A percentile compares a stretch with the other conserved stretches of the same genome.
These are phyloP conservation scores for Stomatorhinus walkeri DNA, from an alignment of 2,797 vertebrate genomes.

Conservation along the genomic window DNA sequence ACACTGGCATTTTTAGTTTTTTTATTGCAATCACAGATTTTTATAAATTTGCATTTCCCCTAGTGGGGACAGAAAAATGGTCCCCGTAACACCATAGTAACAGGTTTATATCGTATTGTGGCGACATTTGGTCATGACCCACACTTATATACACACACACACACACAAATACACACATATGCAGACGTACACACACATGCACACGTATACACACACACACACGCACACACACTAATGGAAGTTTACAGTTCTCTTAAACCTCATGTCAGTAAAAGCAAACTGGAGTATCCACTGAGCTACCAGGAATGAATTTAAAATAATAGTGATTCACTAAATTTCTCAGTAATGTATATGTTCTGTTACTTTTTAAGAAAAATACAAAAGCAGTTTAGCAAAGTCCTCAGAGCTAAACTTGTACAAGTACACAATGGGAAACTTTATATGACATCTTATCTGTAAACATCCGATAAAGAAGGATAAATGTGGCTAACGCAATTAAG, in stretches of 20 bases:
- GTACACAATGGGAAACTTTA: background rate
- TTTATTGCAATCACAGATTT: too few relatives aligned
- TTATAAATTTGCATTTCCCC: too few relatives aligned
- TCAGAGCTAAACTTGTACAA: background rate
- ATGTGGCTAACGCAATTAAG: background rate
- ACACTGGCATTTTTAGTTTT: too few relatives aligned
- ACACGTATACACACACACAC: background rate
- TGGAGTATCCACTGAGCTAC: background rate
- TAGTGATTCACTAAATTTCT: background rate
- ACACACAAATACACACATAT: too few relatives aligned
- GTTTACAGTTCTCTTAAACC: background rate
- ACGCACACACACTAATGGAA: background rate
- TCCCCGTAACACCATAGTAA: too few relatives aligned
- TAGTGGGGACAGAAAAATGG: too few relatives aligned
- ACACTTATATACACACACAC: too few relatives aligned
- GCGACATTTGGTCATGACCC: too few relatives aligned
- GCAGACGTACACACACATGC: too few relatives aligned
- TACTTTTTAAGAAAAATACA: background rate
- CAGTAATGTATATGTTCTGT: background rate
- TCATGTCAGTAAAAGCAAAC: background rate
- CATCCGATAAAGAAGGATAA: background rate
- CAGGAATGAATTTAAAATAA: background rate
- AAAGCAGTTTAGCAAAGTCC: background rate
- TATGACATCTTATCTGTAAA: background rate
- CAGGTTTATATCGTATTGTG: too few relatives aligned